phyloP scores from a whole-genome alignment of 2,113 vertebrate genomes.

The Lynx canadensis region DNA sequence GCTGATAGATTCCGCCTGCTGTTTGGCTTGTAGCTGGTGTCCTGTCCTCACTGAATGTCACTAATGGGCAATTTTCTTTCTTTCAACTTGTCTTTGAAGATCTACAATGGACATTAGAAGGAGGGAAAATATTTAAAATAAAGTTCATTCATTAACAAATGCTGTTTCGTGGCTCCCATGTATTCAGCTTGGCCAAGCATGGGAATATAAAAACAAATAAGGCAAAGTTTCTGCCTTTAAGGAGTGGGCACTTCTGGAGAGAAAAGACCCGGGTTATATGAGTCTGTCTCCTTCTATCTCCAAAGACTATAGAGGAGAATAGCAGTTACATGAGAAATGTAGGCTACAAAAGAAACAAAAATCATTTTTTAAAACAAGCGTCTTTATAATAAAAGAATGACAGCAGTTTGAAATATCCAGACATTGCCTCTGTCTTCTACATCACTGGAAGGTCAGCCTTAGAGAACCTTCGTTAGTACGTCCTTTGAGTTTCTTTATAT shows the following conservation, averaged over 20 bases:
- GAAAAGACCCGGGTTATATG: neutral
- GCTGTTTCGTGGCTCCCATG: neutral
- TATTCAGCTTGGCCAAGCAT: neutral
- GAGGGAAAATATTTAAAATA: neutral
- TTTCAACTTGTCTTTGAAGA: neutral
- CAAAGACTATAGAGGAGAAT: neutral
- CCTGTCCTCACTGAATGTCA: neutral
- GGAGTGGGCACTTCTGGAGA: neutral
- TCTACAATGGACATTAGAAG: neutral
- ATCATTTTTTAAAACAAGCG: neutral
- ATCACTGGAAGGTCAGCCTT: neutral
- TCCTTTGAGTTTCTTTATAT: neutral
- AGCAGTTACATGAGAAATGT: neutral
- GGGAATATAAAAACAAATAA: neutral
- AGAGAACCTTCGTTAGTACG: neutral
- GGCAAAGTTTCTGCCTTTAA: neutral
- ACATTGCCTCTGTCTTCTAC: neutral
- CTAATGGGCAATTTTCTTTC: neutral
- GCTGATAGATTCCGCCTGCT: neutral
- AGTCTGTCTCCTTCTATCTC: neutral
- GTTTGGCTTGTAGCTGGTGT: neutral
- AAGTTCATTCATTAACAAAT: neutral
- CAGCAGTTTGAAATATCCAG: neutral
- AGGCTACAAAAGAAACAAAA: neutral
- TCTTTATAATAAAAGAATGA: neutral